Conservation (phyloP, 2,888 invertebrate genomes). For the Latrodectus hesperus region DNA sequence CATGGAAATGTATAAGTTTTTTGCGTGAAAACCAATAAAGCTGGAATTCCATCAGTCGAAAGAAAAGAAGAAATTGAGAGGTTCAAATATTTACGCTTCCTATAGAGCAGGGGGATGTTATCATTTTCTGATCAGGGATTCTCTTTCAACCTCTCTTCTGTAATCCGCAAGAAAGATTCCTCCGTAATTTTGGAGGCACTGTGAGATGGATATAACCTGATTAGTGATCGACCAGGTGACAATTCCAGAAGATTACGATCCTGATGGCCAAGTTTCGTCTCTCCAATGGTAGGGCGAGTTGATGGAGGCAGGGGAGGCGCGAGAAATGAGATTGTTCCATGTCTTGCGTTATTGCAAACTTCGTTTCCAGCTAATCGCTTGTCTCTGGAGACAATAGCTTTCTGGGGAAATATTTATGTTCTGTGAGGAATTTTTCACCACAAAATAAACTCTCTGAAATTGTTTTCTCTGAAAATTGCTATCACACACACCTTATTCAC, state of each 20-base stretch:
- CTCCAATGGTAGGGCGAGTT: constrained; percentile 1
- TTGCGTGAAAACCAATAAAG: too few relatives aligned
- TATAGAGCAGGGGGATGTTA: constrained; percentile 1
- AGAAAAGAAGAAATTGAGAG: not conserved
- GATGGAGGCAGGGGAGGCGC: not conserved
- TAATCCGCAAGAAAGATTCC: constrained; percentile 29
- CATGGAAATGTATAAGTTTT: too few relatives aligned
- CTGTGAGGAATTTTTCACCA: not conserved
- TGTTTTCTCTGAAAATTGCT: too few relatives aligned
- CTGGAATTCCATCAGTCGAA: too few relatives aligned
- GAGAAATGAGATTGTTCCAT: too few relatives aligned
- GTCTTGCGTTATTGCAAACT: constrained; percentile 6
- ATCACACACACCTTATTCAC: too few relatives aligned
- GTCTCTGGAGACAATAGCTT: not conserved
- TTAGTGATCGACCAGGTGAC: constrained; percentile 40
- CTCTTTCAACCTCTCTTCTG: constrained; percentile 1
- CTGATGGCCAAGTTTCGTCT: not conserved
- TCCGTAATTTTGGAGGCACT: constrained; percentile 8
- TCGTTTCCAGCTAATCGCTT: constrained; percentile 40
- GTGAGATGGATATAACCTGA: constrained; percentile 25
- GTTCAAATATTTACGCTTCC: constrained; percentile 39
- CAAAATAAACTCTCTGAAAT: constrained; percentile 3
- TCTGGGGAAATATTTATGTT: not conserved
- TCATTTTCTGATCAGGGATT: constrained; percentile 31
- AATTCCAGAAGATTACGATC: constrained; percentile 23